phyloP scores from a whole-genome alignment of 2,113 vertebrate species.

The Clupea harengus region DNA sequence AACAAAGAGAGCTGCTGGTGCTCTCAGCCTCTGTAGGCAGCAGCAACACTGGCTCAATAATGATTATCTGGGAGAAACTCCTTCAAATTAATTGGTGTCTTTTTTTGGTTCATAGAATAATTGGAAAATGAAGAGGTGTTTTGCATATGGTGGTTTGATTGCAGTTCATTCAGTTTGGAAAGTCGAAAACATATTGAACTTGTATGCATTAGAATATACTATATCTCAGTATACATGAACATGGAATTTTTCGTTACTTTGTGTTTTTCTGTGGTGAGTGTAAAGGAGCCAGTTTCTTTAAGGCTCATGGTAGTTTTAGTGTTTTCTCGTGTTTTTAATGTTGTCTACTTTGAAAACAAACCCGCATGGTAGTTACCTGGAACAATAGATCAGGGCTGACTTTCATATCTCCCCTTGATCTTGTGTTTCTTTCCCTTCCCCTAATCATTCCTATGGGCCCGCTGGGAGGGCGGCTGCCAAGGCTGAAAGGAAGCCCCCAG shows the following conservation, averaged over 20 bases:
- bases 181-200: no score
- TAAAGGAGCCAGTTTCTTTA: not conserved
- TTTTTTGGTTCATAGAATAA: not conserved
- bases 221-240: not conserved
- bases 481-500: not conserved
- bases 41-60: not conserved
- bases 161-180: not conserved
- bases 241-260: not conserved
- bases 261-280: not conserved
- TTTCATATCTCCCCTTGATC: constrained; percentile 36
- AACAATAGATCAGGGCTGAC: constrained; percentile 16
- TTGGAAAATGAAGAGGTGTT: not conserved
- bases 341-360: not conserved
- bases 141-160: not conserved
- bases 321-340: not conserved
- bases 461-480: constrained; percentile 19
- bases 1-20: constrained; percentile 43
- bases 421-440: constrained; percentile 43
- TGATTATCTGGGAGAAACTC: not conserved
- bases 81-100: not conserved
- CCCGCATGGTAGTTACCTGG: constrained; percentile 1
- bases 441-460: constrained; percentile 46
- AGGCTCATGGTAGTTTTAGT: not conserved
- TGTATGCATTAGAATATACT: not conserved
- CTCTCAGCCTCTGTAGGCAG: not conserved